Evolutionary conservation across 1,140 invertebrate genomes (phyloP).

Genomic region (Calliphora vicina): DNA sequence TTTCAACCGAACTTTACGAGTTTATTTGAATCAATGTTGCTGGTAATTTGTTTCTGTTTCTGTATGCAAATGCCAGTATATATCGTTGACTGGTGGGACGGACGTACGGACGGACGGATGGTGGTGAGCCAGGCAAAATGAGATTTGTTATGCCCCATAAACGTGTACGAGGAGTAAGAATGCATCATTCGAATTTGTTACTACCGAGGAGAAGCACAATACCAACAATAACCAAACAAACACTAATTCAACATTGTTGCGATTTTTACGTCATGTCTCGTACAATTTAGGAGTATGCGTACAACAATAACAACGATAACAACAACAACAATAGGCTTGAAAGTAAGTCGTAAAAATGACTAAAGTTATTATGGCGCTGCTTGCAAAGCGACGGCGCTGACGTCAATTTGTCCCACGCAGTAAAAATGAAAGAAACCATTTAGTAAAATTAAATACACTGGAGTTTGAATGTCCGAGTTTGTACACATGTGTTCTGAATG

Average conservation of each 20-base stretch:
- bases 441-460: not conserved
- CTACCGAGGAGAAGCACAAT: not conserved
- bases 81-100: no score
- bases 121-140: not conserved
- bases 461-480: not conserved
- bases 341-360: not conserved
- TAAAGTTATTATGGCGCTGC: not conserved
- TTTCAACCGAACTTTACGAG: no score
- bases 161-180: not conserved
- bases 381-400: not conserved
- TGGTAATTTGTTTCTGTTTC: no score
- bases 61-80: not conserved
- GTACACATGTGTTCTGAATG: no score
- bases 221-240: not conserved
- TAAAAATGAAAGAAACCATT: not conserved
- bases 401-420: slow-evolving; percentile 6
- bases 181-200: not conserved
- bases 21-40: no score
- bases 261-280: slow-evolving; percentile 36
- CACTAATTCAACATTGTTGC: slow-evolving; percentile 39
- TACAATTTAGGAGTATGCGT: slow-evolving; percentile 9
- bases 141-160: not conserved
- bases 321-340: not conserved
- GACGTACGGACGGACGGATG: not conserved
- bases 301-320: not conserved